Percentiles rank a stretch among this genome's conserved stretches.
These are phyloP conservation scores for Morelia viridis DNA, from an alignment of 2,797 vertebrate genomes.

Conservation along the genomic window DNA sequence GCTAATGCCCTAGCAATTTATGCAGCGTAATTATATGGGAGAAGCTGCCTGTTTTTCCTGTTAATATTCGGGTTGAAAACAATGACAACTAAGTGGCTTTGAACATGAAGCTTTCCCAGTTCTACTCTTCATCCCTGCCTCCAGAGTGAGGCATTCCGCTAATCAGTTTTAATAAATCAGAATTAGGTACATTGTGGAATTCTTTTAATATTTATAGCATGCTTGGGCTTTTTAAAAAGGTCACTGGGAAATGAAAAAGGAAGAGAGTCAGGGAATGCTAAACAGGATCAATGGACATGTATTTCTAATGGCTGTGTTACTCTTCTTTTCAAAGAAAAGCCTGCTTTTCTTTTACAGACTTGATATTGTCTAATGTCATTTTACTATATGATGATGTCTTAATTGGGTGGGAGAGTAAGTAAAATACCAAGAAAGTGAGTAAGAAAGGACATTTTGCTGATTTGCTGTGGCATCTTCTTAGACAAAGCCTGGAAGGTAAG, in stretches of 20 bases:
- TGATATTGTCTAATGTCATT: slow-evolving; percentile 54
- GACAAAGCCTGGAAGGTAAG: too few relatives aligned
- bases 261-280: slow-evolving; percentile 41
- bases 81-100: slow-evolving; percentile 38
- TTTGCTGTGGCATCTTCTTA: background rate
- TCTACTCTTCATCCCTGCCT: background rate
- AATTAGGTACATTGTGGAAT: slow-evolving; percentile 48
- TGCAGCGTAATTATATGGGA: slow-evolving; percentile 16
- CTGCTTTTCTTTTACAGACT: slow-evolving; percentile 44
- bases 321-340: slow-evolving; percentile 48
- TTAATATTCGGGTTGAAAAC: slow-evolving; percentile 43
- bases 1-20: slow-evolving; percentile 47
- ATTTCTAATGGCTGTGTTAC: slow-evolving; percentile 58
- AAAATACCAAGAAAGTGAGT: slow-evolving; percentile 13
- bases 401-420: slow-evolving; percentile 11
- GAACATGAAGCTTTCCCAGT: background rate
- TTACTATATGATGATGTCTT: slow-evolving; percentile 37
- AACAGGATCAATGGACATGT: slow-evolving; percentile 51
- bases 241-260: slow-evolving; percentile 66
- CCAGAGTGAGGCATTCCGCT: slow-evolving; percentile 38
- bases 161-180: slow-evolving; percentile 56
- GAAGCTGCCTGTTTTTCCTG: slow-evolving; percentile 42
- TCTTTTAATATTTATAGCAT: slow-evolving; percentile 68
- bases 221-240: slow-evolving; percentile 66
- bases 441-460: background rate